Conservation (phyloP, 2,888 invertebrate species). For the Saturnia pavonia region DNA sequence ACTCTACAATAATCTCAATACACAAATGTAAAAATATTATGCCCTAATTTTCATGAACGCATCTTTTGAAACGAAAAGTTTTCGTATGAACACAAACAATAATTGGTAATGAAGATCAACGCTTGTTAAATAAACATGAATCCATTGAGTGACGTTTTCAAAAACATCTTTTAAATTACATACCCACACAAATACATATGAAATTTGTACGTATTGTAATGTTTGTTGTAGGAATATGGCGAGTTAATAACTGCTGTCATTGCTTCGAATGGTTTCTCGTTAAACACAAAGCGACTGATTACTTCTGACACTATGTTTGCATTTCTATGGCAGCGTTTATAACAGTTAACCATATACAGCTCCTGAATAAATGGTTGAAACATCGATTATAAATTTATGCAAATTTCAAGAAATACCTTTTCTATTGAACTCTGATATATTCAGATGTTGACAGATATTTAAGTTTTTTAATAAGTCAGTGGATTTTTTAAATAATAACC, state of each 20-base stretch:
- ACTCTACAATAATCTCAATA: neutral
- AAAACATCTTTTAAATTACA: neutral
- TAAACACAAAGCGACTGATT: slow-evolving; percentile 6
- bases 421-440: too few species aligned
- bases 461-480: too few species aligned
- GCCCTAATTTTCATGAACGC: neutral
- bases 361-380: neutral
- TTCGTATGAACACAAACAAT: neutral
- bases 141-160: neutral
- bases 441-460: too few species aligned
- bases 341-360: neutral
- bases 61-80: neutral
- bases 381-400: neutral
- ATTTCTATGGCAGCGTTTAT: neutral
- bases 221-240: neutral
- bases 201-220: slow-evolving; percentile 5
- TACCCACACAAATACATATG: neutral
- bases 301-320: slow-evolving; percentile 1
- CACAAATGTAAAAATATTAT: neutral
- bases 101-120: neutral
- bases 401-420: neutral
- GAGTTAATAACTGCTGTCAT: slow-evolving; percentile 1
- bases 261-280: slow-evolving; percentile 1
- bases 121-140: neutral
- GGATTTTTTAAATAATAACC: too few species aligned